A percentile compares a stretch with the other conserved stretches of the same genome.
phyloP scores from a whole-genome alignment of 2,113 vertebrate species.

The Raja brachyura region DNA sequence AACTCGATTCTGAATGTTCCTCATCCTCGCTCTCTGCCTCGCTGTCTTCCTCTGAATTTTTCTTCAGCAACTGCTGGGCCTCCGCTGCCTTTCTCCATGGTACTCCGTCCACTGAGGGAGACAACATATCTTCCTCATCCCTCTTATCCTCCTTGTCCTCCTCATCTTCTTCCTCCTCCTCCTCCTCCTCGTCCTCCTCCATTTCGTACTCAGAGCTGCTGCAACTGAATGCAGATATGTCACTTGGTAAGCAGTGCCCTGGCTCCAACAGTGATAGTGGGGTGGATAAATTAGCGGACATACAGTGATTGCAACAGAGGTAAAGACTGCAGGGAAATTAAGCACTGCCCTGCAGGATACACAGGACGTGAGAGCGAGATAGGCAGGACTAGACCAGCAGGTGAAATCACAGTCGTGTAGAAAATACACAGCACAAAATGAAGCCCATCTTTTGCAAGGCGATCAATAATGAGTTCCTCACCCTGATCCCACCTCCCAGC shows the following conservation, averaged over 20 bases:
- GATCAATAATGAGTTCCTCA: no score
- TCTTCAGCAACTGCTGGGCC: slow-evolving; percentile 77
- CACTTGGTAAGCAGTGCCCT: neutral
- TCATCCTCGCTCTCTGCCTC: slow-evolving; percentile 50
- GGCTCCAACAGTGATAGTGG: neutral
- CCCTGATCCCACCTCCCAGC: no score
- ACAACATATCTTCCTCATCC: slow-evolving; percentile 50
- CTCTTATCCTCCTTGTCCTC: slow-evolving; percentile 60
- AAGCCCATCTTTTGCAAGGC: no score
- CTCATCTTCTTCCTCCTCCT: slow-evolving; percentile 55
- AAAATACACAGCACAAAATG: no score
- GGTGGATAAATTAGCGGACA: no score
- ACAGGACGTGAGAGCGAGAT: no score
- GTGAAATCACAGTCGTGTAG: no score
- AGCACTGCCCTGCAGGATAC: neutral
- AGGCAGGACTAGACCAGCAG: no score
- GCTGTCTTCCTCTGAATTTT: slow-evolving; percentile 55
- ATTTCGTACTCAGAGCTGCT: slow-evolving; percentile 97
- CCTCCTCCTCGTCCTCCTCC: slow-evolving; percentile 46
- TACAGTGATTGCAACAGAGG: neutral
- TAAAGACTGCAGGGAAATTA: neutral
- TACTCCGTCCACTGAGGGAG: slow-evolving; percentile 77
- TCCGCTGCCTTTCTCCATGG: slow-evolving; percentile 88
- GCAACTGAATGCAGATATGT: slow-evolving; percentile 38
- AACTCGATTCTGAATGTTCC: slow-evolving; percentile 14